These are phyloP conservation scores for Drosophila lutescens DNA, from an alignment of 2,888 invertebrate species.

Conservation along the genomic window DNA sequence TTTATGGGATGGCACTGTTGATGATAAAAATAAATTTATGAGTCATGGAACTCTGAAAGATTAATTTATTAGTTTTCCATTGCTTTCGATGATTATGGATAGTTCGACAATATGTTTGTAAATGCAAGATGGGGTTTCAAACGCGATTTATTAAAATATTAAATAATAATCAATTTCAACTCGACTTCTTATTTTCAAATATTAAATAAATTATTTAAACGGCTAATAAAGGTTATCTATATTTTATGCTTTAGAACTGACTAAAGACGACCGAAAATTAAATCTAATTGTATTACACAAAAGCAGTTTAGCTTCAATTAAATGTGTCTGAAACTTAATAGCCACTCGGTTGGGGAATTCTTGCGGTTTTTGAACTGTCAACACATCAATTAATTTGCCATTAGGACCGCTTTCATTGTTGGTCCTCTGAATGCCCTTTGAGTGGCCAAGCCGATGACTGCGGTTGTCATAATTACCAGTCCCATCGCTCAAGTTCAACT, in stretches of 20 bases:
- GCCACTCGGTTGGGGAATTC: slow-evolving; percentile 1
- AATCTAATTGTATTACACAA: not conserved
- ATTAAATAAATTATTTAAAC: too few species aligned
- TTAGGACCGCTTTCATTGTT: slow-evolving; percentile 40
- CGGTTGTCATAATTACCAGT: slow-evolving; percentile 44
- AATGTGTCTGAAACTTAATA: slow-evolving; percentile 3
- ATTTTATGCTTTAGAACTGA: not conserved
- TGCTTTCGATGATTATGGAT: not conserved
- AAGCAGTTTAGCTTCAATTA: not conserved
- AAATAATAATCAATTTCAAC: too few species aligned
- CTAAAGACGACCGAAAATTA: not conserved
- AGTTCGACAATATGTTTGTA: not conserved
- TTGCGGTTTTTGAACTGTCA: slow-evolving; percentile 52
- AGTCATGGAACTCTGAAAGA: not conserved
- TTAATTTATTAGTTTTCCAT: not conserved
- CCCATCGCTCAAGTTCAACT: slow-evolving; percentile 47
- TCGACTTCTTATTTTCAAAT: too few species aligned
- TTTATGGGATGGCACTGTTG: slow-evolving; percentile 17
- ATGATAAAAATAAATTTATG: slow-evolving; percentile 5
- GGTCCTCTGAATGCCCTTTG: slow-evolving; percentile 9
- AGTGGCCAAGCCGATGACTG: slow-evolving; percentile 39
- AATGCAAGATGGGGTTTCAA: not conserved
- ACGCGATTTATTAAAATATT: too few species aligned
- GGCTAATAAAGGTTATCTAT: too few species aligned
- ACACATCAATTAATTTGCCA: slow-evolving; percentile 62